A percentile compares a stretch with the other conserved stretches of the same genome.
These are phyloP conservation scores for Berghia stephanieae DNA, from an alignment of 1,140 invertebrate genomes.

Conservation along the genomic window DNA sequence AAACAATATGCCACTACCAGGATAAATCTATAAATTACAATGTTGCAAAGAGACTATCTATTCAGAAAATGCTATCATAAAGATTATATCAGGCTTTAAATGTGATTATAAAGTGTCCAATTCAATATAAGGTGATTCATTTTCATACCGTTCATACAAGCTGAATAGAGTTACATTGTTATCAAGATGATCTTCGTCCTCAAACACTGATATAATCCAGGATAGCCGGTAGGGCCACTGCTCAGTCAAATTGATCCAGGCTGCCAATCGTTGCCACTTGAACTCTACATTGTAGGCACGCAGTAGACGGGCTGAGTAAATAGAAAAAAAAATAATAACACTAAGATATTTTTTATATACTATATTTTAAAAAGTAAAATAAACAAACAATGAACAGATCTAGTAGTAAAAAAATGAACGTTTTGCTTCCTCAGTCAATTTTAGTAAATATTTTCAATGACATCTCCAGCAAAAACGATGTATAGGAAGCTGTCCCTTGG, in stretches of 20 bases:
- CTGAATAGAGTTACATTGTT: slow-evolving; percentile 85
- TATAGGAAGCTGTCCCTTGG: too few species aligned
- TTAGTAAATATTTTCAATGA: too few species aligned
- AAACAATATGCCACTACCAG: too few species aligned
- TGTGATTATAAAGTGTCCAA: slow-evolving; percentile 3
- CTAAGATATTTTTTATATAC: neutral
- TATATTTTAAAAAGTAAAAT: neutral
- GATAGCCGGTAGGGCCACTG: slow-evolving; percentile 98
- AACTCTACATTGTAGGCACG: slow-evolving; percentile 99
- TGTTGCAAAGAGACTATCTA: too few species aligned
- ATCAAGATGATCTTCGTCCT: slow-evolving; percentile 88
- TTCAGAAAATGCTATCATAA: too few species aligned
- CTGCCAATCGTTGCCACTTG: slow-evolving; percentile 96
- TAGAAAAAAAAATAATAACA: neutral
- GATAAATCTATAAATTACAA: too few species aligned
- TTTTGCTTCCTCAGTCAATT: too few species aligned
- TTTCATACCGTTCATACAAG: slow-evolving; percentile 87
- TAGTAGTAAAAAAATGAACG: too few species aligned
- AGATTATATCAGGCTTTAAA: too few species aligned
- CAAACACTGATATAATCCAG: slow-evolving; percentile 95
- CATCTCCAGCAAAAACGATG: neutral
- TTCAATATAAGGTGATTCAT: neutral
- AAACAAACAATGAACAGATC: neutral
- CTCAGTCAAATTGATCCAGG: slow-evolving; percentile 98
- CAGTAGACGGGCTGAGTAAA: slow-evolving; percentile 83